Conservation (phyloP, 1,140 invertebrate species). For the Nixonia krombeini region DNA sequence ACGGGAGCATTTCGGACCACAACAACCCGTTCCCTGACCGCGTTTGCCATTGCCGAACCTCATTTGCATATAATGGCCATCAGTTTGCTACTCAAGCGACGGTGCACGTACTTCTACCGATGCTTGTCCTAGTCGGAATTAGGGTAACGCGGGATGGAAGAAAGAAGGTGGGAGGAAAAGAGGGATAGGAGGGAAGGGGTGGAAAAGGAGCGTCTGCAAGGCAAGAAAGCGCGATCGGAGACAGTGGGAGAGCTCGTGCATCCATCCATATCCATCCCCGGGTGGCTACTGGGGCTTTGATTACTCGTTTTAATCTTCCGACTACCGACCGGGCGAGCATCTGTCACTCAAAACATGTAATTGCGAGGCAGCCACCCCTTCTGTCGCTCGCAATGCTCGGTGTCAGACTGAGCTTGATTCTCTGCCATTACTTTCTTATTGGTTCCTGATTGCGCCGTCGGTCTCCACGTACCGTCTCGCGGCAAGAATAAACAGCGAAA, state of each 20-base stretch:
- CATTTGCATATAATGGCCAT: no score
- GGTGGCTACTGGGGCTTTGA: constrained; percentile 64
- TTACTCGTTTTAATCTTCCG: constrained; percentile 74
- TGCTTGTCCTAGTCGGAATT: no score
- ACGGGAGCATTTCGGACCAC: no score
- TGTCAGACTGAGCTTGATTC: constrained; percentile 45
- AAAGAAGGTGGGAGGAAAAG: constrained; percentile 12
- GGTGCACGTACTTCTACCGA: no score
- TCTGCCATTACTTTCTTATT: constrained; percentile 48
- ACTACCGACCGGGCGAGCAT: constrained; percentile 70
- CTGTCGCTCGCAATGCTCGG: constrained; percentile 44
- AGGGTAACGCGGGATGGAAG: no score
- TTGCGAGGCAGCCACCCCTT: constrained; percentile 59
- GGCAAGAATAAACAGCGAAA: constrained; percentile 38
- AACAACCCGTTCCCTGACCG: no score
- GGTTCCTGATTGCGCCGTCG: constrained; percentile 43
- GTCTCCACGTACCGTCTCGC: constrained; percentile 35
- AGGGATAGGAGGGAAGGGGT: constrained; percentile 20
- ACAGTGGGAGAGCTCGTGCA: constrained; percentile 44
- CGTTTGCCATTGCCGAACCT: no score
- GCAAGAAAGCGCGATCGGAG: constrained; percentile 9
- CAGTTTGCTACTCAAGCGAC: no score
- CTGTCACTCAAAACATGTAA: constrained; percentile 72
- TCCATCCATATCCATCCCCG: constrained; percentile 48
- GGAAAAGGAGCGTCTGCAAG: constrained; percentile 36